A percentile compares a stretch with the other conserved stretches of the same genome.
phyloP scores from a whole-genome alignment of 2,888 invertebrate genomes.

The Pimpla rufipes region DNA sequence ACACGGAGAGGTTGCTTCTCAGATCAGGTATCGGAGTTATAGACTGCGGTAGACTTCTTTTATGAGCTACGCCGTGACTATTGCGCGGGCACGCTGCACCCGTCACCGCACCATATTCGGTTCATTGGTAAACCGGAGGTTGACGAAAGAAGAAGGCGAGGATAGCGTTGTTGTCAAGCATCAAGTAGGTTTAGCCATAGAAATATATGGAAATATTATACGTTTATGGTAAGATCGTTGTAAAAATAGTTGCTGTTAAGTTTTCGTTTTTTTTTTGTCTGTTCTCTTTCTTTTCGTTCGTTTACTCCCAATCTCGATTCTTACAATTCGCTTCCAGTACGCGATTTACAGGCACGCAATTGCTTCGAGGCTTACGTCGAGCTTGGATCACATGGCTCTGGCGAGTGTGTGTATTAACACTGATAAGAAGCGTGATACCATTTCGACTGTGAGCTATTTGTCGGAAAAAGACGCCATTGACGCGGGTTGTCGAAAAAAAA shows the following conservation, averaged over 20 bases:
- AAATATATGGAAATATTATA: conserved; percentile 77
- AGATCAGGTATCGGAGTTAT: conserved; percentile 95
- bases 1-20: conserved; percentile 88
- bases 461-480: background rate
- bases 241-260: conserved; percentile 65
- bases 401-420: conserved; percentile 81
- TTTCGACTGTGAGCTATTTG: conserved; percentile 77
- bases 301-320: conserved; percentile 41
- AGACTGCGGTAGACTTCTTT: conserved; percentile 93
- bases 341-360: conserved; percentile 41
- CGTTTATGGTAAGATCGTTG: conserved; percentile 76
- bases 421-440: conserved; percentile 84
- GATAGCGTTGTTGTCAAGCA: conserved; percentile 84
- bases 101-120: conserved; percentile 80
- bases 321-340: conserved; percentile 26
- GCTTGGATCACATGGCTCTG: conserved; percentile 74
- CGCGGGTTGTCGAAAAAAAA: background rate
- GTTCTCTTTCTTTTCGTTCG: conserved; percentile 20
- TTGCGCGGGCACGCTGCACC: conserved; percentile 90
- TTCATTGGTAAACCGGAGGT: conserved; percentile 81
- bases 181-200: conserved; percentile 84
- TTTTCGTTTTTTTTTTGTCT: conserved; percentile 43
- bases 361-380: conserved; percentile 41
- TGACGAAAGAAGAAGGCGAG: conserved; percentile 84
- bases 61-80: conserved; percentile 94